Base-by-base conservation (phyloP, 2,797 vertebrate genomes). In the Catamblyrhynchus diadema region DNA sequence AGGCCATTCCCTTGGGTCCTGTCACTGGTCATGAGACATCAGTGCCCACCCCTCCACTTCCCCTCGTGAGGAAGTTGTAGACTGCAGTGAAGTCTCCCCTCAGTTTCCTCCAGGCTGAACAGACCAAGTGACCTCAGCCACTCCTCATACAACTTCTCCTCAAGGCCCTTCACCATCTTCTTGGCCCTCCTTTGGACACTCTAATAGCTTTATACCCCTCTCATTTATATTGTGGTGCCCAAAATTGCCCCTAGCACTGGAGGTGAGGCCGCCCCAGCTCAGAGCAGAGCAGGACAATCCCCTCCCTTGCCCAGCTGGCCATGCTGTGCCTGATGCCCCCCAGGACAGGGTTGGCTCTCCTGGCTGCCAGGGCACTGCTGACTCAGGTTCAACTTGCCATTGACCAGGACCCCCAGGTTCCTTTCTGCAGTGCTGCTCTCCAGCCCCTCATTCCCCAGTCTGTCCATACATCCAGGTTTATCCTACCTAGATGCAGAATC, bases 371-470 rank as follows among this genome's bases (percentile, higher is more conserved):
- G n/a, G 7, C 71, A 45, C 15, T 51, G 39, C 45, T 51, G 62
- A 0, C 27, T n/a, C 7, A 0, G 20, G 19, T 24, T 51, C 39
- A 45, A 2, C n/a, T 39, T 51, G 22, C 1, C n/a, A 8, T 0
- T 0, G 0, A 28, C 27, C 37, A 37, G 61, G 12, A 44, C 2
- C 5, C 18, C 10, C n/a, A 16, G 22, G 8, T 10, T 0, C 14
- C 27, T 48, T 57, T 22, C 42, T 2, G 0, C 4, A 4, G 24
- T 1, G 0, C 37, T 67, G n/a, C 39, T 17, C 2, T 45, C 45
- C 45, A 75, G 2, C 13, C 2, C 2, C 19, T 67, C 45, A 17
- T n/a, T 60, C 10, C 15, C 9, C 47, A 53, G 20, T 9, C 16
- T 39, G 24, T 51, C 1, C 0, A 0, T 2, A n/a, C 8, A 28